phyloP scores from a whole-genome alignment of 2,888 invertebrate species.

The Adelphocoris suturalis region DNA sequence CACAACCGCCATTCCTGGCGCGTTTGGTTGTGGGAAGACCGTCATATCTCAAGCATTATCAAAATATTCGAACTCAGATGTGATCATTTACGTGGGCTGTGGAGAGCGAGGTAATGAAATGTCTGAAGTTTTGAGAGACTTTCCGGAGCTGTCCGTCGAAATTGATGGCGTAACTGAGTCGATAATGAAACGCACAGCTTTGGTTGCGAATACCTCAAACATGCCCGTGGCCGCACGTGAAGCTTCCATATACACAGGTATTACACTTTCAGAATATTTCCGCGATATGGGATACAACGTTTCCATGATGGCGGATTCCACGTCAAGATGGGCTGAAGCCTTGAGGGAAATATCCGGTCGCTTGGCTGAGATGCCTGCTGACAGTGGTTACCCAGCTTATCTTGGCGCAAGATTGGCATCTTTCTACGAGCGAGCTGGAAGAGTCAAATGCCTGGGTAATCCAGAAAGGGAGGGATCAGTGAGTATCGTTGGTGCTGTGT shows the following conservation, averaged over 20 bases:
- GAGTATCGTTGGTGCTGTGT: conserved; percentile 99
- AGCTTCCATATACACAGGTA: conserved; percentile 99
- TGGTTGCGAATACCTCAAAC: conserved; percentile 99
- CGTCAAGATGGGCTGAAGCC: conserved; percentile 99
- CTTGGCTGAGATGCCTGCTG: conserved; percentile 99
- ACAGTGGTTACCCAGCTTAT: conserved; percentile 98
- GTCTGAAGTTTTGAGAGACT: conserved; percentile 99
- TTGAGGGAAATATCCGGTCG: conserved; percentile 99
- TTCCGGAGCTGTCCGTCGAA: conserved; percentile 98
- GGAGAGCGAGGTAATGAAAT: conserved; percentile 99
- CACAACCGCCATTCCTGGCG: conserved; percentile 99
- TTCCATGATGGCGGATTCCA: conserved; percentile 99
- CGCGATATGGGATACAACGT: conserved; percentile 99
- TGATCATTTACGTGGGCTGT: conserved; percentile 99
- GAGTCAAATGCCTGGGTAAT: conserved; percentile 97
- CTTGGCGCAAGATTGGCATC: conserved; percentile 98
- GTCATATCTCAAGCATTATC: conserved; percentile 99
- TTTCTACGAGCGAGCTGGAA: conserved; percentile 99
- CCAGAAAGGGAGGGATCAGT: conserved; percentile 99
- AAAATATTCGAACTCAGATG: conserved; percentile 99
- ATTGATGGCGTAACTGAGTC: conserved; percentile 97
- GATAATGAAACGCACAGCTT: conserved; percentile 99
- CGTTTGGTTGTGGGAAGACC: conserved; percentile 99
- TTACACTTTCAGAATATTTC: conserved; percentile 99
- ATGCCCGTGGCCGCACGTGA: conserved; percentile 99